Conservation (phyloP, 2,113 vertebrate species). For the Clarias macrocephalus region DNA sequence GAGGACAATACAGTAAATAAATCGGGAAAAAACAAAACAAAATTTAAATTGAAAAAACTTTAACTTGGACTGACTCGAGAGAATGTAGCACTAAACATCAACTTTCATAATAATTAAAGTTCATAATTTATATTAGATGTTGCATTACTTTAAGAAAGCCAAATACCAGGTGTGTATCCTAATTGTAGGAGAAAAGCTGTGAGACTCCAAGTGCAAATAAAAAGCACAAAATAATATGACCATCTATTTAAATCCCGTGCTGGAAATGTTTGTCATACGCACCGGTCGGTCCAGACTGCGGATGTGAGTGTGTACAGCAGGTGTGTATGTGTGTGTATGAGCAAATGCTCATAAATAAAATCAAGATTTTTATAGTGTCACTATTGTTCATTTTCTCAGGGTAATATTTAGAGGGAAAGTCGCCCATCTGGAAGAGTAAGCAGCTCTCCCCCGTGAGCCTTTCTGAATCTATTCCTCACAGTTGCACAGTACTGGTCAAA, state of each 20-base stretch:
- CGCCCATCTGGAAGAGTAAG: slow-evolving; percentile 79
- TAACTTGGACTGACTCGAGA: not conserved
- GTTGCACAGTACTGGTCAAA: slow-evolving; percentile 84
- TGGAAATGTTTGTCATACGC: slow-evolving; percentile 3
- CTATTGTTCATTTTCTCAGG: slow-evolving; percentile 72
- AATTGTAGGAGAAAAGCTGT: not conserved
- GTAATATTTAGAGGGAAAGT: slow-evolving; percentile 74
- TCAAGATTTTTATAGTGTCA: slow-evolving; percentile 59
- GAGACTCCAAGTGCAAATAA: slow-evolving; percentile 23
- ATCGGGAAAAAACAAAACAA: not conserved
- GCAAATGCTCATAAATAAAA: slow-evolving; percentile 62
- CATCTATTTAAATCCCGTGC: slow-evolving; percentile 20
- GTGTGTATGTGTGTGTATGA: slow-evolving; percentile 19
- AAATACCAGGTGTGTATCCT: slow-evolving; percentile 1
- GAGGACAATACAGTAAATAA: slow-evolving; percentile 8
- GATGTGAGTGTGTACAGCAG: slow-evolving; percentile 10
- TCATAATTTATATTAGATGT: not conserved
- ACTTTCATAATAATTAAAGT: not conserved
- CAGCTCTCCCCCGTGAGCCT: slow-evolving; percentile 74
- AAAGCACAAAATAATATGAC: slow-evolving; percentile 24
- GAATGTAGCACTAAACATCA: not conserved
- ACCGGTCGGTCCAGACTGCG: not conserved
- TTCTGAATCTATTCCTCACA: slow-evolving; percentile 83
- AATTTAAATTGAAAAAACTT: not conserved
- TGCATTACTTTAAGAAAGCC: not conserved